Evolutionary conservation across 2,113 vertebrate genomes (phyloP).

Genomic region (Scopus umbretta): DNA sequence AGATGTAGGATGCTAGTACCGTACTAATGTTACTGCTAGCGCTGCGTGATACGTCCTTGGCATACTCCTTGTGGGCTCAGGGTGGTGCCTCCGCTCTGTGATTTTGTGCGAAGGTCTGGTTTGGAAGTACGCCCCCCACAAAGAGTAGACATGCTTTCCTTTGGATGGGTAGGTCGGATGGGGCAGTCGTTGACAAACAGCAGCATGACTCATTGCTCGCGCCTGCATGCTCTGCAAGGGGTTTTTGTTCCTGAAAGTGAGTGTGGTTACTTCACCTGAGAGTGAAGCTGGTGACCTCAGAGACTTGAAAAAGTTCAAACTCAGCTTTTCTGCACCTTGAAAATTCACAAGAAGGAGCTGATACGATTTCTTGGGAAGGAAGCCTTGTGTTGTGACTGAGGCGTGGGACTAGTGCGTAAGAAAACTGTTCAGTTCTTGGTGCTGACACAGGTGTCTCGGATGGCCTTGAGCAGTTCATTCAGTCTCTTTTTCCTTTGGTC

Average conservation of each 20-base stretch:
- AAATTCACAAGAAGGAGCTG: not conserved
- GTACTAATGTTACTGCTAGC: not conserved
- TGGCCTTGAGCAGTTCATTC: not conserved
- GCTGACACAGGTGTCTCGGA: not conserved
- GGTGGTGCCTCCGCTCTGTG: not conserved
- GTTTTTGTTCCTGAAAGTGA: not conserved
- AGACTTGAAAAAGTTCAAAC: not conserved
- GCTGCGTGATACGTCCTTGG: not conserved
- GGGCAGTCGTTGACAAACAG: not conserved
- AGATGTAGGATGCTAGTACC: not conserved
- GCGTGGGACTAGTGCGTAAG: not conserved
- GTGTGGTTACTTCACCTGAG: not conserved
- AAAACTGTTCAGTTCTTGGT: not conserved
- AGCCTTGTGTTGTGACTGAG: not conserved
- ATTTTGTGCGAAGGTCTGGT: not conserved
- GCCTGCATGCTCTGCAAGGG: not conserved
- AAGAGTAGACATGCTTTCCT: not conserved
- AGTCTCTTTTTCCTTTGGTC: not conserved
- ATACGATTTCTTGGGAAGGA: not conserved
- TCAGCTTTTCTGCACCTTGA: not conserved
- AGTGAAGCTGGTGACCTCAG: not conserved
- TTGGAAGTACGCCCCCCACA: not conserved
- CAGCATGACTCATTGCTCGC: not conserved
- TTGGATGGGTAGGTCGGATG: not conserved
- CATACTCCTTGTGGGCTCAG: not conserved